These are phyloP conservation scores for Chironomus riparius DNA, from an alignment of 2,888 invertebrate species.

Conservation along the genomic window DNA sequence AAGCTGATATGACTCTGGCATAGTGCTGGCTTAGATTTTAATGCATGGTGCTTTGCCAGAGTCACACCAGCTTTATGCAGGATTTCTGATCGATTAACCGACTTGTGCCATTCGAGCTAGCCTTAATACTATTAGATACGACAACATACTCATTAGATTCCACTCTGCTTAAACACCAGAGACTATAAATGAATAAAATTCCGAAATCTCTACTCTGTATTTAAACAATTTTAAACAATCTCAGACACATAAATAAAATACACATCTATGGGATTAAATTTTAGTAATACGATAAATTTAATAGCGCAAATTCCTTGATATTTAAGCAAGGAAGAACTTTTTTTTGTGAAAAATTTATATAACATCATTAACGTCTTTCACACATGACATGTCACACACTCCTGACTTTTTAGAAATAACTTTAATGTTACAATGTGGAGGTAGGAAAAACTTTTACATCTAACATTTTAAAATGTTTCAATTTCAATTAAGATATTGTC, in stretches of 20 bases:
- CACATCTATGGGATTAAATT: not conserved
- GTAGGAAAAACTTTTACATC: not conserved
- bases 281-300: too few species aligned
- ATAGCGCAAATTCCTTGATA: too few species aligned
- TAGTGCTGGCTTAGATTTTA: too few species aligned
- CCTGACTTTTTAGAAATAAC: not conserved
- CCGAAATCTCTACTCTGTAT: not conserved
- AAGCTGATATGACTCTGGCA: too few species aligned
- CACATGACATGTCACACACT: not conserved
- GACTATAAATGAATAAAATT: not conserved
- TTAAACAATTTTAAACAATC: not conserved
- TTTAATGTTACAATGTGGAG: not conserved
- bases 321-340: not conserved
- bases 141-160: too few species aligned
- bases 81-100: too few species aligned
- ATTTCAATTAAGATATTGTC: slow-evolving; percentile 23
- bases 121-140: too few species aligned
- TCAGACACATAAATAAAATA: not conserved
- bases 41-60: too few species aligned
- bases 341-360: not conserved
- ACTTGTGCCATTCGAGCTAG: too few species aligned
- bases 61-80: too few species aligned
- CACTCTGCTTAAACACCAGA: too few species aligned
- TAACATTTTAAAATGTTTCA: not conserved
- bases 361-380: not conserved